phyloP scores from a whole-genome alignment of 2,888 invertebrate species.

The Gymnoscelis rufifasciata region DNA sequence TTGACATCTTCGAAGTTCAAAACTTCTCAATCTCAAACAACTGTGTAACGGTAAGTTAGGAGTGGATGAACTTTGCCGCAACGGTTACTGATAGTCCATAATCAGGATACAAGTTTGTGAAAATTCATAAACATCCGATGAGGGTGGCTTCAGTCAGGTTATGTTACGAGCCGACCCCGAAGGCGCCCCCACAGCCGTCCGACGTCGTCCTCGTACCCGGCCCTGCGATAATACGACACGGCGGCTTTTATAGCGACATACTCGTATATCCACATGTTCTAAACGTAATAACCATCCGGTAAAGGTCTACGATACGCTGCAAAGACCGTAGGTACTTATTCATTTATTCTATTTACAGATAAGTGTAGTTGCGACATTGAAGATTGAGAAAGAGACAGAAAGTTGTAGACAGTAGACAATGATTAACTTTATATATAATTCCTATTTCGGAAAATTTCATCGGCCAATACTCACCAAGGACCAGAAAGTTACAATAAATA shows the following conservation, averaged over 20 bases:
- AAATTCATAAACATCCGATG: constrained; percentile 54
- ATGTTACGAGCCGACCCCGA: constrained; percentile 59
- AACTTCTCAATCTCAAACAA: constrained; percentile 25
- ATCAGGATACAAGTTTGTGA: constrained; percentile 42
- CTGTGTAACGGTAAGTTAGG: constrained; percentile 21
- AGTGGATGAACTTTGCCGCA: constrained; percentile 30
- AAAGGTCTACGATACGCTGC: constrained; percentile 55
- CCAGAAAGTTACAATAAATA: no score
- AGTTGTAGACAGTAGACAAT: no score
- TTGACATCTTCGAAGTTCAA: constrained; percentile 17
- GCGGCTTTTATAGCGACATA: constrained; percentile 60
- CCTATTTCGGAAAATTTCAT: not conserved
- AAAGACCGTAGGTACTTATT: constrained; percentile 48
- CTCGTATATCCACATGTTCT: constrained; percentile 48
- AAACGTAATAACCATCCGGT: constrained; percentile 46
- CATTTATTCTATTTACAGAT: constrained; percentile 46
- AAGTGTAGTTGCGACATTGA: constrained; percentile 23
- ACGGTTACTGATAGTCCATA: constrained; percentile 18
- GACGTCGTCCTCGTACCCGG: constrained; percentile 43
- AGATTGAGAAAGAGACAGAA: constrained; percentile 17
- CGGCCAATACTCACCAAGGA: no score
- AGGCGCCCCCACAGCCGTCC: constrained; percentile 36
- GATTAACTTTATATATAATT: not conserved
- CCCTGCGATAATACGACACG: constrained; percentile 56
- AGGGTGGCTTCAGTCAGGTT: constrained; percentile 48